Percentiles rank a stretch among this genome's conserved stretches.
Conservation (phyloP, 92 coral and sea anemone species). For the Phenganax stokvisi region DNA sequence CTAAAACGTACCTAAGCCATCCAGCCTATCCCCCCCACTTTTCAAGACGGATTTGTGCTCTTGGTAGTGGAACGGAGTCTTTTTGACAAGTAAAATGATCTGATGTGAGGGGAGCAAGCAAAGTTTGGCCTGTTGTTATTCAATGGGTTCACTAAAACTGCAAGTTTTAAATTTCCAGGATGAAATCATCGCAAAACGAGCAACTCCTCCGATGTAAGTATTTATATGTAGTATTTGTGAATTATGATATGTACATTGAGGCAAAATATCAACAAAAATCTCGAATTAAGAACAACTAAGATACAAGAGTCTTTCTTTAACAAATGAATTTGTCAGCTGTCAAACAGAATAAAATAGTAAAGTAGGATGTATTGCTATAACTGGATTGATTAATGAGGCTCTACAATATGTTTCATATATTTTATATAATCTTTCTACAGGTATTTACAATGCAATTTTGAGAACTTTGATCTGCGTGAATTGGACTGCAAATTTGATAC, state of each 20-base stretch:
- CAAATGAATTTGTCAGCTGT: neutral
- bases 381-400: too few relatives aligned
- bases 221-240: too few relatives aligned
- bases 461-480: conserved; percentile 70
- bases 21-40: too few relatives aligned
- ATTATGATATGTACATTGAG: too few relatives aligned
- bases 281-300: neutral
- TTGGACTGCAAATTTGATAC: conserved; percentile 96
- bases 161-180: conserved; percentile 50
- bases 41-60: too few relatives aligned
- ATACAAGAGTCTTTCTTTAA: neutral
- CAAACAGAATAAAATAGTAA: neutral
- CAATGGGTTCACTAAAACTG: too few relatives aligned
- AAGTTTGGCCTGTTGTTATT: too few relatives aligned
- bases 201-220: conserved; percentile 97
- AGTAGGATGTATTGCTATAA: too few relatives aligned
- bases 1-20: too few relatives aligned
- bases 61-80: too few relatives aligned
- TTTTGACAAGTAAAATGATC: neutral
- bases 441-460: conserved; percentile 83
- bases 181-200: conserved; percentile 86
- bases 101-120: too few relatives aligned
- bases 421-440: conserved; percentile 29
- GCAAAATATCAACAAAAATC: neutral
- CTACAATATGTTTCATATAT: too few relatives aligned